Percentiles rank a stretch among this genome's conserved stretches.
These are phyloP conservation scores for Pteropus alecto DNA, from an alignment of 2,113 vertebrate genomes.

Conservation along the genomic window DNA sequence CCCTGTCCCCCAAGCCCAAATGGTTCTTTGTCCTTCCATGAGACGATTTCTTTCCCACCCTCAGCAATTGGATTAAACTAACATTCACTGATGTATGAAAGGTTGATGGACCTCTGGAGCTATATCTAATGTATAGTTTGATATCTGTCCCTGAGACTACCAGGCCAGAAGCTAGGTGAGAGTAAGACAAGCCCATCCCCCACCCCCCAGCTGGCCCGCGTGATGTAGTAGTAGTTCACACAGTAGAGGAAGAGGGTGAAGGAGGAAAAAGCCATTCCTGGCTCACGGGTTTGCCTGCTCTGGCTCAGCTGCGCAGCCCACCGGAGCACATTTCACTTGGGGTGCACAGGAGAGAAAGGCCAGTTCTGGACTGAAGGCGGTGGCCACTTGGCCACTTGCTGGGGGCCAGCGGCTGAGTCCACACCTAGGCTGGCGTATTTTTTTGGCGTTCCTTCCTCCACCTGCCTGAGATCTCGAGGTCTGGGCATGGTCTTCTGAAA, in stretches of 20 bases:
- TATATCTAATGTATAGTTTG: neutral
- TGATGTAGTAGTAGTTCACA: no score
- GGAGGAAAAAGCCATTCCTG: no score
- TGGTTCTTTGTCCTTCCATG: neutral
- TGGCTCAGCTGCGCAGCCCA: accelerated
- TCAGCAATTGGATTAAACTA: neutral
- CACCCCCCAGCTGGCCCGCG: neutral
- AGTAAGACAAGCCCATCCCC: no score
- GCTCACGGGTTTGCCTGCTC: neutral
- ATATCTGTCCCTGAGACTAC: neutral
- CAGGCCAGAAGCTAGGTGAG: neutral
- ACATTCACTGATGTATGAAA: neutral
- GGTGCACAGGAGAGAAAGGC: neutral
- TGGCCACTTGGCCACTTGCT: neutral
- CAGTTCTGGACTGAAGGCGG: neutral
- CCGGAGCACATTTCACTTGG: neutral
- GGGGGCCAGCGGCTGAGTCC: neutral
- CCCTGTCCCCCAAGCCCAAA: neutral
- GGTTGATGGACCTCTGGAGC: neutral
- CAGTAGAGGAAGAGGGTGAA: neutral
- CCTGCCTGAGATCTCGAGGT: neutral
- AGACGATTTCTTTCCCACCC: neutral
- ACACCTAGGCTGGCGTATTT: neutral
- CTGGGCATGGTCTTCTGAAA: neutral
- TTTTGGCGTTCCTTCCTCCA: neutral